Evolutionary conservation across 2,797 vertebrate genomes (phyloP).

Genomic region (Neostethus bicornis): DNA sequence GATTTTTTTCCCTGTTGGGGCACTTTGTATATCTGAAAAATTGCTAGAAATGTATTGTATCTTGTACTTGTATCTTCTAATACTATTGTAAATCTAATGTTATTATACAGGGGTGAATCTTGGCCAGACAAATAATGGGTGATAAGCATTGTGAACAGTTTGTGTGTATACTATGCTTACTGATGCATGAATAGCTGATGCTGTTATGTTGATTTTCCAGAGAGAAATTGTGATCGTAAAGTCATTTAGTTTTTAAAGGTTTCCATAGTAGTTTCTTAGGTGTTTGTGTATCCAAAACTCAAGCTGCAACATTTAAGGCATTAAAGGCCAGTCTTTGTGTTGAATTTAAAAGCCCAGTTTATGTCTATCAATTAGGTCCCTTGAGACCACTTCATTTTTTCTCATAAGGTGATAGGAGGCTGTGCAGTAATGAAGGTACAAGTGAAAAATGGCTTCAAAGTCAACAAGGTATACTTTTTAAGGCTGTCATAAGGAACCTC

Average conservation of each 20-base stretch:
- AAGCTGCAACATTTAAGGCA: constrained; percentile 32
- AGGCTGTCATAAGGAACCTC: constrained; percentile 12
- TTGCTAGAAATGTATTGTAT: no score
- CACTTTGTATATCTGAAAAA: no score
- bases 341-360: constrained; percentile 40
- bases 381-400: constrained; percentile 35
- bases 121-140: no score
- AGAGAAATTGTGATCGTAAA: background rate
- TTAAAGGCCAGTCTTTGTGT: constrained; percentile 47
- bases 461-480: constrained; percentile 22
- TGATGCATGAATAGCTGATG: no score
- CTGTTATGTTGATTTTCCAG: no score
- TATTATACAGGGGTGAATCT: no score
- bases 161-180: constrained; percentile 15
- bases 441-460: constrained; percentile 35
- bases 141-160: no score
- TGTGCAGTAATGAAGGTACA: constrained; percentile 34
- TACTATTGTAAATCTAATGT: no score
- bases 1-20: constrained; percentile 8
- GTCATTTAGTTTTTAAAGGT: constrained; percentile 32
- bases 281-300: constrained; percentile 6
- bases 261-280: constrained; percentile 25
- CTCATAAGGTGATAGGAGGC: constrained; percentile 23
- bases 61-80: no score
- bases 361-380: constrained; percentile 45